Evolutionary conservation across 2,797 vertebrate species (phyloP), one percentile per base, ranked within the genome.

Genomic region (Galagoides demidoff): DNA sequence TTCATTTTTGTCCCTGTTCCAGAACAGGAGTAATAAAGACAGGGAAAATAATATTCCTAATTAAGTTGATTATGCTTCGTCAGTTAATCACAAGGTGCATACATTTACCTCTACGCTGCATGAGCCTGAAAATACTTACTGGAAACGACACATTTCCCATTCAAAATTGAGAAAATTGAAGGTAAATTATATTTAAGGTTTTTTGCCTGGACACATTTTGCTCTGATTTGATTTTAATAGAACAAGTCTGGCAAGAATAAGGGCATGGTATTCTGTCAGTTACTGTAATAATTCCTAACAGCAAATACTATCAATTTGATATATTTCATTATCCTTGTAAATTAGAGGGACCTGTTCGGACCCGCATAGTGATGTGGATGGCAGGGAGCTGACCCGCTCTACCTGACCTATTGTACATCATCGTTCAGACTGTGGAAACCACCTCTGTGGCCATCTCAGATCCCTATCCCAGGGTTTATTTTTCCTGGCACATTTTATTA

Each of bases 11-110:
- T 85, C 91, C 43, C 70, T 88, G 3, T 92, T 95, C 68, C 79
- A 81, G 79, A 81, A 77, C 8, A 81, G 23, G 73, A 78, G 83
- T 68, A 74, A 78, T 52, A 91, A 63, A 87, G 85, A 90, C 23
- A 90, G 68, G 81, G 81, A 94, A 94, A 87, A 95, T 94, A 92
- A 93, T 95, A 93, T 79, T 85, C 57, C 78, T 94, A 95, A 98
- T 95, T 85, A 96, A 84, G 63, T 92, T 94, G 89, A 97, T 95
- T 83, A 85, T 29, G 63, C 34, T 61, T 66, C 52, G 29, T 92
- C 63, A 52, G 74, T 93, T 88, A 93, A 91, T 96, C 81, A 93
- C 64, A 92, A 87, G 20, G 82, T 85, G 12, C 83, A 89, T 68
- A 84, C n/a, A 79, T 85, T 71, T 89, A 22, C 79, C 27, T 90